A percentile compares a stretch with the other conserved stretches of the same genome.
These are phyloP conservation scores for Peribatodes rhomboidaria DNA, from an alignment of 2,888 invertebrate species.

Conservation along the genomic window DNA sequence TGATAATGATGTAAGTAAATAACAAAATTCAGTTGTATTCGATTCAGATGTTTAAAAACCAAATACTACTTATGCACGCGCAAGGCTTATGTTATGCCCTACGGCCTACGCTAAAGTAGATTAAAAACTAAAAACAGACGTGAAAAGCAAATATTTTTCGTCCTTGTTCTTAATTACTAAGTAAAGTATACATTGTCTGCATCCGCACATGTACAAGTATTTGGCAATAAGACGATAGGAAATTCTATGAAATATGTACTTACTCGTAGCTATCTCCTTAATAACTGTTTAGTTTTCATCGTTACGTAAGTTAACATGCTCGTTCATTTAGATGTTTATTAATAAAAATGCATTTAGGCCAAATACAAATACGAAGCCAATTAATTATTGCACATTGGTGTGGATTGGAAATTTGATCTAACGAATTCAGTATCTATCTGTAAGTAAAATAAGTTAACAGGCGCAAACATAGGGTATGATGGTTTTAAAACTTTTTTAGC, in stretches of 20 bases:
- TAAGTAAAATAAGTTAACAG: too few species aligned
- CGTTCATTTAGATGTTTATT: neutral
- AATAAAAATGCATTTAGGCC: neutral
- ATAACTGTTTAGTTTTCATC: too few species aligned
- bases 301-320: neutral
- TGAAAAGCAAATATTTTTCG: constrained; percentile 16
- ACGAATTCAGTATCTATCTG: neutral
- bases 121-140: constrained; percentile 50
- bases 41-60: too few species aligned
- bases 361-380: neutral
- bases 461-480: too few species aligned
- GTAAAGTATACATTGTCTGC: too few species aligned
- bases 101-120: constrained; percentile 7
- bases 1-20: too few species aligned
- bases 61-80: too few species aligned
- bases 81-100: neutral
- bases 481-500: too few species aligned
- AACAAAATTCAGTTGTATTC: too few species aligned
- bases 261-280: too few species aligned
- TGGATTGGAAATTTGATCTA: neutral
- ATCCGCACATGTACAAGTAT: constrained; percentile 11
- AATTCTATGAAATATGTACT: neutral
- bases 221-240: neutral
- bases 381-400: neutral
- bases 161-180: constrained; percentile 3